Evolutionary conservation across 2,797 vertebrate species (phyloP).

Genomic region (Pseudopleuronectes americanus): DNA sequence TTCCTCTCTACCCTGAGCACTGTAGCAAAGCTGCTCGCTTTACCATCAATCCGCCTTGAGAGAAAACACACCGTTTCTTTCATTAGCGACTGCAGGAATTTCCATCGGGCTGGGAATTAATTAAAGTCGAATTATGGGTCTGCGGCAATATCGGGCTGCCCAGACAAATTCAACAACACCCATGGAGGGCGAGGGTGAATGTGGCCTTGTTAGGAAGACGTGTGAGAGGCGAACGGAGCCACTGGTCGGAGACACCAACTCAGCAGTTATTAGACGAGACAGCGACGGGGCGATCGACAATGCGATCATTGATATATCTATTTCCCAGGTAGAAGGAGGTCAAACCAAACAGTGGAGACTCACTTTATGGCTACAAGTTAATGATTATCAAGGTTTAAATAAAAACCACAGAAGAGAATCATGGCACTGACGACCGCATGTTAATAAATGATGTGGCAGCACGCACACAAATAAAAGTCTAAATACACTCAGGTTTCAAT

Average conservation of each 20-base stretch:
- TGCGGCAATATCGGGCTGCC: slow-evolving; percentile 66
- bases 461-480: background rate
- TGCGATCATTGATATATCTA: slow-evolving; percentile 10
- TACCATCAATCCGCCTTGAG: slow-evolving; percentile 69
- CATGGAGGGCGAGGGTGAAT: slow-evolving; percentile 55
- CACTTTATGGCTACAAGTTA: background rate
- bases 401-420: background rate
- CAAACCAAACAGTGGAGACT: background rate
- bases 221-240: slow-evolving; percentile 28
- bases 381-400: background rate
- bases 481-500: slow-evolving; percentile 21
- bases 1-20: slow-evolving; percentile 81
- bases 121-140: slow-evolving; percentile 87
- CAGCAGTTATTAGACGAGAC: slow-evolving; percentile 28
- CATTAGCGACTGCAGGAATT: slow-evolving; percentile 78
- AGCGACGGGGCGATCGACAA: slow-evolving; percentile 22
- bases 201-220: slow-evolving; percentile 52
- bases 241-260: slow-evolving; percentile 22
- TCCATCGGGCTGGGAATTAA: slow-evolving; percentile 82
- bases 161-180: slow-evolving; percentile 70
- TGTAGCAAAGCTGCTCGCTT: slow-evolving; percentile 80
- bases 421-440: slow-evolving; percentile 16
- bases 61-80: slow-evolving; percentile 76
- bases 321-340: slow-evolving; percentile 5
- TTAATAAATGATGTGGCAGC: slow-evolving; percentile 10